Base-by-base conservation (phyloP, 1,140 invertebrate genomes). In the Zophobas atratus region DNA sequence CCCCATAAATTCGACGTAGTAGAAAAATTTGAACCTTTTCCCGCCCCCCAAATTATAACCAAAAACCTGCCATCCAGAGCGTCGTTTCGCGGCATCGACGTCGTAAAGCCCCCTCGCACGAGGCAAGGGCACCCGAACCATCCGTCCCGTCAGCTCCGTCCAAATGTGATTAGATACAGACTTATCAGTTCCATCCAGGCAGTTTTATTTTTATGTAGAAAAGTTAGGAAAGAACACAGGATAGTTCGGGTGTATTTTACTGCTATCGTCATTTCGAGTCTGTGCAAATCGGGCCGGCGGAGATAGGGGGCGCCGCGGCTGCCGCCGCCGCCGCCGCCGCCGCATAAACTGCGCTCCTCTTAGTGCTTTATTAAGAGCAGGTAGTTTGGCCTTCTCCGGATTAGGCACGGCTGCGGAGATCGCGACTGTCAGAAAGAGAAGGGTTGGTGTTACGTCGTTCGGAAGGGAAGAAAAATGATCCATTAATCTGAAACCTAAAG, bases 401-500 rank as follows among this genome's bases (percentile, higher is more conserved):
- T 73, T 56, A 73, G 49, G 49, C 32, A 56, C 53, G 35, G 48
- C 34, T 38, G 36, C 48, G 36, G 39, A 73, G 71, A 55, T 73
- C 49, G 49, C 49, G 71, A 56, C 39, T 56, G 71, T 56, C 55
- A 56, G 71, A 76, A 38, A 51, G 57, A 76, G 75, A 76, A 76
- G 75, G 75, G 75, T 76, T 76, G 56, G 57, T 76, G 57, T 75
- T 53, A 38, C 75, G 75, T 67, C 75, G 43, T 55, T 76, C 57
- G 43, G 75, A 63, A 76, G 84, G 84, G 84, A 86, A 87, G 88
- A 87, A 88, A 87, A 89, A 89, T 89, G 88, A 75, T 75, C 72
- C 88, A 90, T 90, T 90, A 90, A 90, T 90, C 88, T 89, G 87
- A 82, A 83, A 80, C 86, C 86, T 85, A 88, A 89, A 89, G 88